These are phyloP conservation scores for Phataginus tricuspis DNA, from an alignment of 2,797 vertebrate genomes.

Conservation along the genomic window DNA sequence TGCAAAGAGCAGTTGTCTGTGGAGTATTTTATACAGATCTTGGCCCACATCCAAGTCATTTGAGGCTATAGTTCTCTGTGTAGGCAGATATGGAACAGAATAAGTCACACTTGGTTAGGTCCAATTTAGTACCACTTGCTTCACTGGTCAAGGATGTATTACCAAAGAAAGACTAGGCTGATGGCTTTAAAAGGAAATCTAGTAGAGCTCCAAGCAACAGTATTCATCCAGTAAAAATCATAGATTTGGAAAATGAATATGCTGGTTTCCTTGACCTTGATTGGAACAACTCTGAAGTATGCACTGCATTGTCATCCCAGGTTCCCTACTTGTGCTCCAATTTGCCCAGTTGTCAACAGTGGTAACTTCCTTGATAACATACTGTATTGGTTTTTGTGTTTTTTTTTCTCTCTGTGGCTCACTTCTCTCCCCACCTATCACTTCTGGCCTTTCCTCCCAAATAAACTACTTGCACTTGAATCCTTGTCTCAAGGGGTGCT, in stretches of 20 bases:
- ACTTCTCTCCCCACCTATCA: background rate
- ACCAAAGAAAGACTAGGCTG: background rate
- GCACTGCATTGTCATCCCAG: background rate
- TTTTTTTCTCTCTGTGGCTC: background rate
- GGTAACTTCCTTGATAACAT: background rate
- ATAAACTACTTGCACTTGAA: background rate
- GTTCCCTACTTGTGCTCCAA: background rate
- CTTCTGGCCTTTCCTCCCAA: background rate
- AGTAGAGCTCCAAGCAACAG: background rate
- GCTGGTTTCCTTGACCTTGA: background rate
- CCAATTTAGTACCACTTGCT: background rate
- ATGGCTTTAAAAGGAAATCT: constrained; percentile 1
- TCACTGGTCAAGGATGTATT: background rate
- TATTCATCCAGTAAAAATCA: background rate
- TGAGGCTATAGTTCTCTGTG: background rate
- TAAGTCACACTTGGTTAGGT: background rate
- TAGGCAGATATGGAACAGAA: background rate
- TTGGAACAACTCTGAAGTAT: background rate
- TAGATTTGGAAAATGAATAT: background rate
- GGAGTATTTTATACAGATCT: background rate
- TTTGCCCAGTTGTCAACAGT: background rate
- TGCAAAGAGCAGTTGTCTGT: background rate
- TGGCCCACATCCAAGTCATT: background rate
- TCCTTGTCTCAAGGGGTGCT: background rate
- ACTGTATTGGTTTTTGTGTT: background rate